Conservation (phyloP, 2,888 invertebrate genomes). For the Ecliptopera silaceata region DNA sequence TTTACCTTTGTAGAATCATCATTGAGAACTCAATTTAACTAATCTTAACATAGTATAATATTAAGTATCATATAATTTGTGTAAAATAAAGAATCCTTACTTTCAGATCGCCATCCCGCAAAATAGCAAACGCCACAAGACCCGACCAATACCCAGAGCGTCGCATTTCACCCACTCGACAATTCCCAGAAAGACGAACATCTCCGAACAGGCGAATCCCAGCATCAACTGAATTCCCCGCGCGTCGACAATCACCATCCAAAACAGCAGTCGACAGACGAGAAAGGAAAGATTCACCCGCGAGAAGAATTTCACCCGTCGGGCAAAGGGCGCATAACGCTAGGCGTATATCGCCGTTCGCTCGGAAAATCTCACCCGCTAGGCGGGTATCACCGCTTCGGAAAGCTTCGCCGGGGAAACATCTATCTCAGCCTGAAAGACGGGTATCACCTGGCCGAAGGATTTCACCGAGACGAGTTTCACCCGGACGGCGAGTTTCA, state of each 20-base stretch:
- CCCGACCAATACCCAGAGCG: slow-evolving; percentile 7
- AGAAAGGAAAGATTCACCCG: slow-evolving; percentile 4
- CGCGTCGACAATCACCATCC: slow-evolving; percentile 6
- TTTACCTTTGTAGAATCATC: too few relatives aligned
- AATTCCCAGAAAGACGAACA: slow-evolving; percentile 4
- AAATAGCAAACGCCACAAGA: not conserved
- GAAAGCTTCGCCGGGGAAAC: slow-evolving; percentile 3
- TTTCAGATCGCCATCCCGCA: slow-evolving; percentile 18
- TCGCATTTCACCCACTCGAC: slow-evolving; percentile 16
- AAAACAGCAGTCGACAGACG: slow-evolving; percentile 4
- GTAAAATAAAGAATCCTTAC: too few relatives aligned
- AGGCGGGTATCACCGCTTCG: slow-evolving; percentile 1
- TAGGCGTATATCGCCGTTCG: slow-evolving; percentile 15
- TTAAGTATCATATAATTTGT: too few relatives aligned
- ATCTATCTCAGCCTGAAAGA: slow-evolving; percentile 1
- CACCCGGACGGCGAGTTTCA: slow-evolving; percentile 28
- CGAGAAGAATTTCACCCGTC: slow-evolving; percentile 21
- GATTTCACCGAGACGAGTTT: not conserved
- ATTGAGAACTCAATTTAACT: too few relatives aligned
- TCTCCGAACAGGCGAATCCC: slow-evolving; percentile 10
- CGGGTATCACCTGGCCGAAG: slow-evolving; percentile 2
- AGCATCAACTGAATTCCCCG: not conserved
- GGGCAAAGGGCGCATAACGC: slow-evolving; percentile 7
- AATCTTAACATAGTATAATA: too few relatives aligned
- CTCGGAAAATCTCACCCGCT: slow-evolving; percentile 2